Conservation (phyloP, 1,140 invertebrate species). For the Drosophila auraria region DNA sequence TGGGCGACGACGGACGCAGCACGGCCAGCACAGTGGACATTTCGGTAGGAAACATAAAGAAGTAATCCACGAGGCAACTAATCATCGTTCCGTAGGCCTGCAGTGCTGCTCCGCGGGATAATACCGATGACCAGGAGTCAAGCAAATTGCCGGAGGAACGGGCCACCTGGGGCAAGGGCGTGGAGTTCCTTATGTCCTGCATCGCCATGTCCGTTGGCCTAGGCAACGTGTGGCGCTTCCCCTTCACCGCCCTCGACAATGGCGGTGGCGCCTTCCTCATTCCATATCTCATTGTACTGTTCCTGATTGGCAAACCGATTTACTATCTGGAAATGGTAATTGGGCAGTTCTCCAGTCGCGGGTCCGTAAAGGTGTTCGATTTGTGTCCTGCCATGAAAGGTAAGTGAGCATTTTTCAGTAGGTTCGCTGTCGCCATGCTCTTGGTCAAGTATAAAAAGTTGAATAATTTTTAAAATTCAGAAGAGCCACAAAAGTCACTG, state of each 20-base stretch:
- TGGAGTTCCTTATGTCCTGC: slow-evolving; percentile 94
- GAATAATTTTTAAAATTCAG: too few species aligned
- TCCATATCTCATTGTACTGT: slow-evolving; percentile 91
- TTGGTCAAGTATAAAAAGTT: background rate
- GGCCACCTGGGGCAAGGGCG: slow-evolving; percentile 90
- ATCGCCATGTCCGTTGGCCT: slow-evolving; percentile 94
- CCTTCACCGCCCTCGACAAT: slow-evolving; percentile 91
- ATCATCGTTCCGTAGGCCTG: slow-evolving; percentile 50
- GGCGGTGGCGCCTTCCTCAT: slow-evolving; percentile 93
- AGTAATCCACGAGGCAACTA: slow-evolving; percentile 50
- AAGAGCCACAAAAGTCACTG: too few species aligned
- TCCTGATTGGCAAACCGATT: slow-evolving; percentile 92
- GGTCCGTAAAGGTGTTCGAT: slow-evolving; percentile 88
- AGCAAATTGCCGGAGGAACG: slow-evolving; percentile 80
- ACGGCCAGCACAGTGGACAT: slow-evolving; percentile 70
- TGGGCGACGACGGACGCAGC: slow-evolving; percentile 79
- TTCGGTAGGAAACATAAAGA: slow-evolving; percentile 49
- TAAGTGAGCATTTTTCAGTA: slow-evolving; percentile 60
- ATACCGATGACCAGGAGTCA: slow-evolving; percentile 39
- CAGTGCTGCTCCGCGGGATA: slow-evolving; percentile 16
- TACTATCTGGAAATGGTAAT: slow-evolving; percentile 94
- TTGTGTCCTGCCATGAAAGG: slow-evolving; percentile 87
- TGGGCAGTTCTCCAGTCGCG: slow-evolving; percentile 90
- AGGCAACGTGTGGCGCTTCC: slow-evolving; percentile 95
- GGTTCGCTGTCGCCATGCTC: slow-evolving; percentile 32